Evolutionary conservation across 2,113 vertebrate species (phyloP), one percentile per base, ranked within the genome.

Genomic region (Apteryx mantelli): DNA sequence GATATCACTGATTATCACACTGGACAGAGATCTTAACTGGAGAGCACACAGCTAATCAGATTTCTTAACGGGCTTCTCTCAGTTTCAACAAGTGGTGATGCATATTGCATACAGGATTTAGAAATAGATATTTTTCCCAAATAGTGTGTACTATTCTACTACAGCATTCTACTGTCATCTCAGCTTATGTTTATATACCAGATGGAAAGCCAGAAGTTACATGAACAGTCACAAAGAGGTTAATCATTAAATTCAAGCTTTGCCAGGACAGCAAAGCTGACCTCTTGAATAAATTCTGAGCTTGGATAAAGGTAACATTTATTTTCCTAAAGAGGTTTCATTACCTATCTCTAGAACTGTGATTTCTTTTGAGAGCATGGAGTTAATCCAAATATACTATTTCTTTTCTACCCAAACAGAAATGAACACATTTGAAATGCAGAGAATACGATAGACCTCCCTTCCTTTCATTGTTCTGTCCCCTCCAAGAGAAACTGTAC

Each of bases 301-400:
- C 89, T 64, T 28, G 38, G 64, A 78, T 80, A 89, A 87, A 92
- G 63, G 18, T 74, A 71, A 75, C 58, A 92, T 65, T 87, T 93
- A 89, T 93, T 96, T 91, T 95, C 75, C 61, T 77, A 34, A 91
- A 95, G 77, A 89, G 82, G 75, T 83, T 93, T 97, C 85, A 88
- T 88, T 91, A 91, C 65, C 82, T 85, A 95, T 82, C 74, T 95
- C 78, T 8, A 74, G 12, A 85, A 63, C 32, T 50, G 44, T 65
- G 48, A 89, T 88, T 89, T 92, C 77, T 93, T 95, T 77, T 78
- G 85, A 93, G 46, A 95, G 36, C 17, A 77, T 2, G 3, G 50
- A 86, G 46, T 82, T 86, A 88, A 94, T 68, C 60, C 40, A 88
- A 81, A 82, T 91, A 91, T 69, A 58, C 48, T 60, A 68, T 50